These are phyloP conservation scores for Therioaphis trifolii DNA, from an alignment of 2,888 invertebrate genomes.

Conservation along the genomic window DNA sequence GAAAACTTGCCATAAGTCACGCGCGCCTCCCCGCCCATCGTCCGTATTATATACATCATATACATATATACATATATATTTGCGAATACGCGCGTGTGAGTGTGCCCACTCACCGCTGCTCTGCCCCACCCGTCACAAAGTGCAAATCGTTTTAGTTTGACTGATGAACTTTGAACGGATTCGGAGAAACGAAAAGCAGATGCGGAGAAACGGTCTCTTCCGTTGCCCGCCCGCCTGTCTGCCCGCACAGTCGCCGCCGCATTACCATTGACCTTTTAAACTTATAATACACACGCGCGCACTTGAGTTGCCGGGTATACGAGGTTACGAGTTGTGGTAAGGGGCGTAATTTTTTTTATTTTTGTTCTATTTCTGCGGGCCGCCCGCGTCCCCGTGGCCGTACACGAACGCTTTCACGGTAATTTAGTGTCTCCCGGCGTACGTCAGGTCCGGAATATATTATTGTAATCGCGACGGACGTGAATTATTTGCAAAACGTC, in stretches of 20 bases:
- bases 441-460: neutral
- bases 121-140: neutral
- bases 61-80: too few relatives aligned
- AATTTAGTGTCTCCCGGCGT: neutral
- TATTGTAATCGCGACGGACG: neutral
- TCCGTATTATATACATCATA: neutral
- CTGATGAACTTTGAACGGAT: slow-evolving; percentile 7
- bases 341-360: too few relatives aligned
- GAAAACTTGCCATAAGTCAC: slow-evolving; percentile 30
- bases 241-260: too few relatives aligned
- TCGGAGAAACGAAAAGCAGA: too few relatives aligned
- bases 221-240: neutral
- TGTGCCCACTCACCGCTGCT: too few relatives aligned
- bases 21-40: neutral
- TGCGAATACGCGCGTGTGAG: too few relatives aligned
- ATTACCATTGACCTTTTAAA: too few relatives aligned
- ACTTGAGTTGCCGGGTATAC: too few relatives aligned
- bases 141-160: neutral
- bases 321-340: too few relatives aligned
- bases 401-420: neutral
- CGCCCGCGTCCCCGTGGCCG: too few relatives aligned
- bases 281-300: too few relatives aligned
- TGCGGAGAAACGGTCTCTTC: neutral
- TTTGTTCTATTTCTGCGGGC: too few relatives aligned
- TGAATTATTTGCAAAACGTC: slow-evolving; percentile 1